These are phyloP conservation scores for Hippocampus guttulatus DNA, from an alignment of 2,113 vertebrate genomes.

Conservation along the genomic window DNA sequence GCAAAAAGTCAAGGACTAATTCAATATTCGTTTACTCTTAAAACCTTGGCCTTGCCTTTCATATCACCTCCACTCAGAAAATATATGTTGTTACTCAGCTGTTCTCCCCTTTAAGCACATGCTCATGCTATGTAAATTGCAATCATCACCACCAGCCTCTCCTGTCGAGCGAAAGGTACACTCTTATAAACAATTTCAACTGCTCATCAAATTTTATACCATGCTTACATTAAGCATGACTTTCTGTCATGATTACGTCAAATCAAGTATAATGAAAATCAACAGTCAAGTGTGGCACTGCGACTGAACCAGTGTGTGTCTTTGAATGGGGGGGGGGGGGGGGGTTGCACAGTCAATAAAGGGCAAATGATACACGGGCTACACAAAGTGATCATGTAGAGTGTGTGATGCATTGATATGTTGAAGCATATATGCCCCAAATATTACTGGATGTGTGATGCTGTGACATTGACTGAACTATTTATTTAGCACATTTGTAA, in stretches of 20 bases:
- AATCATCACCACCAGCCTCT: constrained; percentile 8
- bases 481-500: neutral
- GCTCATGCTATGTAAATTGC: neutral
- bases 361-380: constrained; percentile 30
- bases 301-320: constrained; percentile 37
- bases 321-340: constrained; percentile 20
- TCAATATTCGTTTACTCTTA: constrained; percentile 41
- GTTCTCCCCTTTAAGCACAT: neutral
- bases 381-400: constrained; percentile 21
- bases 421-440: constrained; percentile 15
- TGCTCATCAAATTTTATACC: neutral
- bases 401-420: constrained; percentile 28
- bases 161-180: neutral
- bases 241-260: neutral
- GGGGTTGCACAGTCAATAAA: constrained; percentile 55
- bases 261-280: neutral
- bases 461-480: neutral
- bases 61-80: constrained; percentile 37
- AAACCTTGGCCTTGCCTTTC: constrained; percentile 2
- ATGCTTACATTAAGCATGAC: constrained; percentile 17
- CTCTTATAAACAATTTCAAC: neutral
- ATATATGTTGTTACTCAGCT: constrained; percentile 9
- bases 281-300: constrained; percentile 22
- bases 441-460: neutral
- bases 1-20: neutral